Conservation (phyloP, 1,140 invertebrate species). For the Monochamus saltuarius region DNA sequence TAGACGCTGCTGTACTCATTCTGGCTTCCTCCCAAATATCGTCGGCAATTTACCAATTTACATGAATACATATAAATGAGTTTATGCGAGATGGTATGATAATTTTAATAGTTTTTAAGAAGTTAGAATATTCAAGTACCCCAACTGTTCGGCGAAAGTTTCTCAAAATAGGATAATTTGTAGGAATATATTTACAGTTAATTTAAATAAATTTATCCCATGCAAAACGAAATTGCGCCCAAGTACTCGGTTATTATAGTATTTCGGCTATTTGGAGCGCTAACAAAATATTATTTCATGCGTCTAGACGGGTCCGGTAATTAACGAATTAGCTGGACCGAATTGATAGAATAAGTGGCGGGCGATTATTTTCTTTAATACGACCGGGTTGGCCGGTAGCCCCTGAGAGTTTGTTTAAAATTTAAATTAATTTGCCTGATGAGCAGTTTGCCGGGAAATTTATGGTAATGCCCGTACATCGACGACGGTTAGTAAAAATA, state of each 20-base stretch:
- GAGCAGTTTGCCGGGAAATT: no score
- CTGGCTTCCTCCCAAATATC: background rate
- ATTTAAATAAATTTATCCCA: slow-evolving; percentile 6
- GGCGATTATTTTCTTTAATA: slow-evolving; percentile 11
- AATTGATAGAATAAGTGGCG: slow-evolving; percentile 27
- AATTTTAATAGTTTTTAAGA: slow-evolving; percentile 30
- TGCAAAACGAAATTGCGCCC: no score
- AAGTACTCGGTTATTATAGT: no score
- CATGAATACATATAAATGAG: slow-evolving; percentile 29
- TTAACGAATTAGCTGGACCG: slow-evolving; percentile 22
- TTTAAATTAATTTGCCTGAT: slow-evolving; percentile 16
- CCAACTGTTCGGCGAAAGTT: background rate
- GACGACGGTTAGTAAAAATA: no score
- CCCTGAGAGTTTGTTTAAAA: slow-evolving; percentile 19
- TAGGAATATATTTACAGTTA: slow-evolving; percentile 1
- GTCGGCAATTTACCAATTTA: slow-evolving; percentile 28
- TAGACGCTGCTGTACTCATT: no score
- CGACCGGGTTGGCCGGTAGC: slow-evolving; percentile 6
- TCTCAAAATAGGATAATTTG: slow-evolving; percentile 5
- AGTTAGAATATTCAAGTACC: no score
- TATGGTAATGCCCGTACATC: no score
- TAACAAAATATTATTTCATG: background rate
- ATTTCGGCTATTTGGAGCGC: no score
- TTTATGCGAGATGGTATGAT: slow-evolving; percentile 27
- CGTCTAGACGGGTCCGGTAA: slow-evolving; percentile 23